Conservation (phyloP, 1,140 invertebrate genomes). For the Drosophila nigrodunni region DNA sequence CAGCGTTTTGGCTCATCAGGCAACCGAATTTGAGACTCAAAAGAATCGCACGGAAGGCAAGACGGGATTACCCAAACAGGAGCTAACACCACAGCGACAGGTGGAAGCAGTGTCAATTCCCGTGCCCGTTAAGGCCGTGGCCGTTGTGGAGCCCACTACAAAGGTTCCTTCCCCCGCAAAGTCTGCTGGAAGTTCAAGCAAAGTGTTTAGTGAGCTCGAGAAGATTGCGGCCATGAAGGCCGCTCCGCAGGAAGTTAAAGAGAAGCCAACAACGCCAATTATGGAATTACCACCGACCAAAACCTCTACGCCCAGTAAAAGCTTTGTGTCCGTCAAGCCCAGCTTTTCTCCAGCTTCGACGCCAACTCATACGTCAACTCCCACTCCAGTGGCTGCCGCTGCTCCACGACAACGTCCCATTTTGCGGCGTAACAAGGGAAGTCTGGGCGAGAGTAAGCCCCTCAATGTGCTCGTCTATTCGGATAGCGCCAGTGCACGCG, state of each 20-base stretch:
- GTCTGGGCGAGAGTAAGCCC: constrained; percentile 86
- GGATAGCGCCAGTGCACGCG: constrained; percentile 89
- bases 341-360: constrained; percentile 23
- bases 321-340: constrained; percentile 50
- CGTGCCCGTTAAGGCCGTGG: constrained; percentile 47
- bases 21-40: constrained; percentile 76
- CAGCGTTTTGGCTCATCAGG: constrained; percentile 77
- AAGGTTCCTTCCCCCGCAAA: constrained; percentile 56
- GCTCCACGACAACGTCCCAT: constrained; percentile 49
- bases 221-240: constrained; percentile 49
- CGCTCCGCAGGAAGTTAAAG: background rate
- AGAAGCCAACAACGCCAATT: background rate
- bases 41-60: constrained; percentile 74
- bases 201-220: constrained; percentile 43
- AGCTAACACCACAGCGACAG: constrained; percentile 54
- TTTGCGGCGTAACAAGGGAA: constrained; percentile 66
- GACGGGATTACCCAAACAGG: constrained; percentile 57
- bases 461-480: constrained; percentile 94
- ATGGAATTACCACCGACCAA: background rate
- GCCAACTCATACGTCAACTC: background rate
- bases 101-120: constrained; percentile 7
- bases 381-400: constrained; percentile 5
- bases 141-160: constrained; percentile 67
- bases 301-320: constrained; percentile 39
- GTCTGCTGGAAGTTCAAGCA: background rate